phyloP scores from a whole-genome alignment of 2,888 invertebrate genomes.

The Lysandra coridon region DNA sequence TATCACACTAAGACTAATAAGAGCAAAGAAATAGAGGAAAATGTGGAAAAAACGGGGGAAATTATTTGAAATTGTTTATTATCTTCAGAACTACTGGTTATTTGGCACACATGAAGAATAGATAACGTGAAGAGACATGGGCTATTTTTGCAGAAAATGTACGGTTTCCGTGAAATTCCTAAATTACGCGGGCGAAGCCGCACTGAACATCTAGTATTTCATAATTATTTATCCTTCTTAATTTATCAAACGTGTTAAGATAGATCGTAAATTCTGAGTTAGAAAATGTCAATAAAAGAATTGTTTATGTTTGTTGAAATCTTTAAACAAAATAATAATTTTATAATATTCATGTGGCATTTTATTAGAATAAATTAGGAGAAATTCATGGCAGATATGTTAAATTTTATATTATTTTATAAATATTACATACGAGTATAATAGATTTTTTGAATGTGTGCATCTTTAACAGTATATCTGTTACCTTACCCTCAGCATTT shows the following conservation, averaged over 20 bases:
- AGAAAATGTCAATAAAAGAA: conserved; percentile 5
- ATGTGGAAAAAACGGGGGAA: too few relatives aligned
- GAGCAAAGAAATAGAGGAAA: too few relatives aligned
- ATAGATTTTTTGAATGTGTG: too few relatives aligned
- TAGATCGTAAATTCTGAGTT: not conserved
- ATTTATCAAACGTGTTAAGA: not conserved
- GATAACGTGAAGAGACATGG: too few relatives aligned
- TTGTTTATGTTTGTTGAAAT: conserved; percentile 3
- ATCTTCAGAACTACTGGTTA: too few relatives aligned
- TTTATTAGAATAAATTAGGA: not conserved
- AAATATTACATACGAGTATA: not conserved
- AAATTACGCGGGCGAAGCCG: too few relatives aligned
- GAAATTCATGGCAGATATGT: not conserved
- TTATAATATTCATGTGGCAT: not conserved
- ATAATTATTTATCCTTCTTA: not conserved
- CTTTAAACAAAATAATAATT: not conserved
- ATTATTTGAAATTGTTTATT: too few relatives aligned
- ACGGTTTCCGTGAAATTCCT: too few relatives aligned
- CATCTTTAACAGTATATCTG: not conserved
- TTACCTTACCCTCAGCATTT: not conserved
- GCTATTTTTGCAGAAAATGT: too few relatives aligned
- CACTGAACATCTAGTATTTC: not conserved
- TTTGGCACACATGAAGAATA: too few relatives aligned
- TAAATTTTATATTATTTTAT: not conserved
- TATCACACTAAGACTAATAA: too few relatives aligned